Base-by-base conservation (phyloP, 2,888 invertebrate genomes). In the Ochropleura leucogaster region DNA sequence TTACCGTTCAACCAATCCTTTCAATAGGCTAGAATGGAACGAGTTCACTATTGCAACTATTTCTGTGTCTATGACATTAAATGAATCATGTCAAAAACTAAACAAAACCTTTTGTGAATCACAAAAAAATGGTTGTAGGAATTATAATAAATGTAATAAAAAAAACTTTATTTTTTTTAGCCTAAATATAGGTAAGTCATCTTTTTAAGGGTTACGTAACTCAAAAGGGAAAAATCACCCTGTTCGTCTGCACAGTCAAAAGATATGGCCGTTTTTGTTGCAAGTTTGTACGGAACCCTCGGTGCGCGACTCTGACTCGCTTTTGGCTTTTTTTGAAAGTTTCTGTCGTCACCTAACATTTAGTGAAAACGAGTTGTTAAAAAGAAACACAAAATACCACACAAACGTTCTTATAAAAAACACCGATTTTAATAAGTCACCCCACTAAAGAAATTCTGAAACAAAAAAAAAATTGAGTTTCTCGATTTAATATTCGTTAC, bases 401-500 rank as follows among this genome's bases (percentile, higher is more conserved):
- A 46, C n/a, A 66, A 74, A 76, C 55, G 16, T 70, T 72, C 30
- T 62, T 12, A 69, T 69, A 68, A 62, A 70, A 69, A 1, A 7
- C n/a, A 57, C 18, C 46, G 14, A 42, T 68, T 46, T 44, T 40
- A 66, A 72, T 66, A 71, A 72, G 59, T 65, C 70, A 55, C 12
- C 46, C 46, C n/a, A 55, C 62, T 72, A 59, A 60, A 77, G 51
- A 79, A 75, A 14, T 47, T 49, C 57, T 55, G 16, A 67, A 75
- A 67, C n/a, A 80, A 47, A 71, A 74, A 59, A 72, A 65, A 72
- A 65, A 76, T 42, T 70, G 59, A 74, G 53, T 77, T 72, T 53
- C 70, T 66, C 75, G 69, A 73, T 86, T 64, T 83, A 85, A 85
- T 87, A 87, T 88, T 85, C 86, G 82, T 77, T 71, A 83, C 83